Evolutionary conservation across 1,140 invertebrate genomes (phyloP).

Genomic region (Ceratina calcarata): DNA sequence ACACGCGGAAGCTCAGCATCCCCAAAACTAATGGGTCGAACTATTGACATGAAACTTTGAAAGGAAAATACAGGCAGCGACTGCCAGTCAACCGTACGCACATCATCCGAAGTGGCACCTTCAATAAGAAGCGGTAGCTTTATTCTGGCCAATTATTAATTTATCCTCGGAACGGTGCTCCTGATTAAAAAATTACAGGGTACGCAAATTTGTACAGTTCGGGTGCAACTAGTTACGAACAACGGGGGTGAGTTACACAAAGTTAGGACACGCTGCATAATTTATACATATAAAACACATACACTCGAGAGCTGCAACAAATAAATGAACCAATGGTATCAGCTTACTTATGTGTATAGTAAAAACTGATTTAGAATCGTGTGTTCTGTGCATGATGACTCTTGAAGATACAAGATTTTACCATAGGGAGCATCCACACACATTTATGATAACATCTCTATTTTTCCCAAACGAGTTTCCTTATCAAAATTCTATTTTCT

Average conservation of each 20-base stretch:
- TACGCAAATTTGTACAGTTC: background rate
- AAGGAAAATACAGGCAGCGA: no score
- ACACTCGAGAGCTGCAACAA: constrained; percentile 7
- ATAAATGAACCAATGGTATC: constrained; percentile 12
- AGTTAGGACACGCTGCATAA: constrained; percentile 43
- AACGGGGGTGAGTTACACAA: constrained; percentile 24
- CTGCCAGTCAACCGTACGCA: no score
- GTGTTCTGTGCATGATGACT: background rate
- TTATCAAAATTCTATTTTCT: no score
- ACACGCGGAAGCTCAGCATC: no score
- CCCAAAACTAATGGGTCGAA: no score
- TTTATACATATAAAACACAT: constrained; percentile 14
- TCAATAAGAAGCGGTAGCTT: no score
- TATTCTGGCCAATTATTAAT: no score
- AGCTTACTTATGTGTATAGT: background rate
- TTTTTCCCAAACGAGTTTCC: no score
- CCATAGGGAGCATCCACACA: no score
- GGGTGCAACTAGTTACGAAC: constrained; percentile 36
- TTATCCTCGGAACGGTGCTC: background rate
- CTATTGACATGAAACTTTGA: no score
- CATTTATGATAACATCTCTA: no score
- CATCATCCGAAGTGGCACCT: no score
- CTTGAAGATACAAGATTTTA: background rate
- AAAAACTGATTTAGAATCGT: background rate
- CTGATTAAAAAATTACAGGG: background rate